phyloP scores from a whole-genome alignment of 1,140 invertebrate genomes.

The Cheumatopsyche charites region DNA sequence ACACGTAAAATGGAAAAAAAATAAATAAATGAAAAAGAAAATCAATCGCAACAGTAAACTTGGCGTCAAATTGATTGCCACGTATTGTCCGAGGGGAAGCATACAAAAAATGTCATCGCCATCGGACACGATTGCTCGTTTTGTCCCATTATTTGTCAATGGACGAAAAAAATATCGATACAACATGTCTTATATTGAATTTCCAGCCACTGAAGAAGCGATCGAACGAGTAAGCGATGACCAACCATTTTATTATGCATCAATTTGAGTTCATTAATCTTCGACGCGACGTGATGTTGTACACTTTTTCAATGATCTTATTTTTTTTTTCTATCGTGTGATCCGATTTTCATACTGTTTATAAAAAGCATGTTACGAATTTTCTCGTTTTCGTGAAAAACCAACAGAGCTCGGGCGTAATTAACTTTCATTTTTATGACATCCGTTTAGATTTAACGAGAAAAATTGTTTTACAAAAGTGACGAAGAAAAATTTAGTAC shows the following conservation, averaged over 20 bases:
- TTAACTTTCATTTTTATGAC: constrained; percentile 24
- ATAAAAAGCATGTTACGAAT: not conserved
- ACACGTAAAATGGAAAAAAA: not conserved
- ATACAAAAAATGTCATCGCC: constrained; percentile 35
- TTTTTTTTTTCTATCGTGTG: not conserved
- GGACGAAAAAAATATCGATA: constrained; percentile 19
- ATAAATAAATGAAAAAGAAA: constrained; percentile 21
- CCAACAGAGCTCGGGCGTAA: not conserved
- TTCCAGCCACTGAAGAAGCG: constrained; percentile 6
- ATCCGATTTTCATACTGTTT: not conserved
- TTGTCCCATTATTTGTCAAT: constrained; percentile 30
- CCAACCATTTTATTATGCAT: constrained; percentile 12
- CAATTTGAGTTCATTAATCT: constrained; percentile 18
- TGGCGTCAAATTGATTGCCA: constrained; percentile 31
- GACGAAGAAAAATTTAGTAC: constrained; percentile 11
- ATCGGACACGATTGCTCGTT: constrained; percentile 22
- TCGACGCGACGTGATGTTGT: not conserved
- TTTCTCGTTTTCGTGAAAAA: constrained; percentile 11
- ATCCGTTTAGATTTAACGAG: not conserved
- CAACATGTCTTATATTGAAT: constrained; percentile 25
- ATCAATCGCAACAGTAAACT: constrained; percentile 28
- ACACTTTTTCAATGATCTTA: not conserved
- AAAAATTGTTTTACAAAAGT: constrained; percentile 2
- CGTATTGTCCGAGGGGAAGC: constrained; percentile 20
- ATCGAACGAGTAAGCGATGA: not conserved